Conservation (phyloP, 2,888 invertebrate species). For the Bellardia pandia region DNA sequence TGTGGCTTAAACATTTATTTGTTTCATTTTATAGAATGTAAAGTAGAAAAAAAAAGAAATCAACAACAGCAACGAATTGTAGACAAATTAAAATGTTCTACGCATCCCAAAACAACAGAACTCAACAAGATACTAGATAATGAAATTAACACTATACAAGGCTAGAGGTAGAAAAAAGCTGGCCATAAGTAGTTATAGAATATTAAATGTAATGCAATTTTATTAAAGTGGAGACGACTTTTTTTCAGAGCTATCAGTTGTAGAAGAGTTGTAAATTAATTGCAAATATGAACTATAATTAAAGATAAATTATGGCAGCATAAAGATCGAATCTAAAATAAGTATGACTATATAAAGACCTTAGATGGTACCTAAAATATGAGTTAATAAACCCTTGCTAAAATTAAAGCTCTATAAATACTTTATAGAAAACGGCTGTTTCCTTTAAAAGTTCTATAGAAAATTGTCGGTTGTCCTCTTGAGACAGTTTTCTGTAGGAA, state of each 20-base stretch:
- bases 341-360: too few relatives aligned
- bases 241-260: not conserved
- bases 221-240: not conserved
- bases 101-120: conserved; percentile 44
- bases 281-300: too few relatives aligned
- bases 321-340: too few relatives aligned
- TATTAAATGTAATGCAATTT: not conserved
- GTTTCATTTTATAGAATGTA: conserved; percentile 19
- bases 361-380: too few relatives aligned
- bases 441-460: too few relatives aligned
- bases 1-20: conserved; percentile 41
- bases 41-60: not conserved
- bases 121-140: conserved; percentile 54
- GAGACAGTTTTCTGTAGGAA: too few relatives aligned
- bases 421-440: too few relatives aligned
- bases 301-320: too few relatives aligned
- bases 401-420: too few relatives aligned
- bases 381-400: too few relatives aligned
- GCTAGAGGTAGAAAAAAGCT: conserved; percentile 17
- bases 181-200: not conserved
- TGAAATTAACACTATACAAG: conserved; percentile 58
- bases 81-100: conserved; percentile 68
- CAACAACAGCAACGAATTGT: conserved; percentile 23
- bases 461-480: too few relatives aligned
- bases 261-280: too few relatives aligned